These are phyloP conservation scores for Apteryx mantelli DNA, from an alignment of 2,113 vertebrate species.

Conservation along the genomic window DNA sequence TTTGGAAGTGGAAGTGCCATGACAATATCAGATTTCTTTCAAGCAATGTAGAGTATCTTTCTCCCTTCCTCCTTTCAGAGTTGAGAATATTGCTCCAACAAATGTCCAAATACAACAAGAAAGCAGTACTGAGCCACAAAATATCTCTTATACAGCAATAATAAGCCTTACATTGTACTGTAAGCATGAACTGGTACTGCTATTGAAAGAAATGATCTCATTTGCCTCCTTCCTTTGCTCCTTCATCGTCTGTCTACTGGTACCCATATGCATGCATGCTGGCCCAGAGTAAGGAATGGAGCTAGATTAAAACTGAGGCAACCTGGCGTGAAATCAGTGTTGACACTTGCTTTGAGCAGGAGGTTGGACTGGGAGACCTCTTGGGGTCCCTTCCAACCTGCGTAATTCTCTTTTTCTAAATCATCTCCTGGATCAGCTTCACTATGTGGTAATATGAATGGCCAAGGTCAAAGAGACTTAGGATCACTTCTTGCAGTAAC, in stretches of 20 bases:
- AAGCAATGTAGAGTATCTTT: not conserved
- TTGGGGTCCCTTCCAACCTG: not conserved
- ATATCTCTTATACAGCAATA: not conserved
- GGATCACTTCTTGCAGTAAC: not conserved
- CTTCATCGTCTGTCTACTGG: not conserved
- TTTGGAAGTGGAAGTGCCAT: not conserved
- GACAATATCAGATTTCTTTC: not conserved
- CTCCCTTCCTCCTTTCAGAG: not conserved
- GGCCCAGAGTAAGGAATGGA: not conserved
- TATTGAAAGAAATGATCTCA: not conserved
- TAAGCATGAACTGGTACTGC: not conserved
- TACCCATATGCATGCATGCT: not conserved
- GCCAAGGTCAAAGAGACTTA: not conserved
- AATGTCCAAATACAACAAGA: not conserved
- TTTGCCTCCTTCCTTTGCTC: not conserved
- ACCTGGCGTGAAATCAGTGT: not conserved
- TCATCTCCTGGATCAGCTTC: not conserved
- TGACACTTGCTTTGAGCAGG: not conserved
- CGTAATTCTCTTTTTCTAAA: not conserved
- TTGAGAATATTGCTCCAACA: not conserved
- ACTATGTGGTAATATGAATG: not conserved
- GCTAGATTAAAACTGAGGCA: not conserved
- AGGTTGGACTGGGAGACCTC: not conserved
- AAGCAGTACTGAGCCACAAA: not conserved
- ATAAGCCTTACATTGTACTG: not conserved